Conservation (phyloP, 1,140 invertebrate genomes). For the Cotesia glomerata region DNA sequence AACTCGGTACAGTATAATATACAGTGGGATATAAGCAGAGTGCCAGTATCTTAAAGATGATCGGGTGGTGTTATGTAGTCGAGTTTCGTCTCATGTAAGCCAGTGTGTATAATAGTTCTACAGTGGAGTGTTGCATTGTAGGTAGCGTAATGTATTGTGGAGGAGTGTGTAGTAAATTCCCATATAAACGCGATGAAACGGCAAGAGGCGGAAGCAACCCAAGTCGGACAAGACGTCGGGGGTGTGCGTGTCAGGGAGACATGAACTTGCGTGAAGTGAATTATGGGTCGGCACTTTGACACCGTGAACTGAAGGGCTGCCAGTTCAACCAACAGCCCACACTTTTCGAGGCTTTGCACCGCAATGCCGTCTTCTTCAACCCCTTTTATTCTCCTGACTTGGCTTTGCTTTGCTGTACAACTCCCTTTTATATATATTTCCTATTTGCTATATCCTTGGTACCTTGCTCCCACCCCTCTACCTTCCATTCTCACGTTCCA, state of each 20-base stretch:
- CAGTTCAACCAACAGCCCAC: conserved; percentile 1
- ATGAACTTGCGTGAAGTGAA: conserved; percentile 47
- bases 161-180: too few relatives aligned
- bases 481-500: neutral
- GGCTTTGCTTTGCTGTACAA: too few relatives aligned
- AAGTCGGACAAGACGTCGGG: conserved; percentile 7
- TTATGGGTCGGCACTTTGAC: conserved; percentile 45
- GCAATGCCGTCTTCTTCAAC: conserved; percentile 1
- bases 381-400: neutral
- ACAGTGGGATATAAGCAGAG: too few relatives aligned
- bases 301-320: conserved; percentile 31
- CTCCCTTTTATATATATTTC: too few relatives aligned
- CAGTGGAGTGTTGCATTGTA: too few relatives aligned
- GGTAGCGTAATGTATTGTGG: too few relatives aligned
- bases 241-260: conserved; percentile 42
- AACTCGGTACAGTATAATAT: too few relatives aligned
- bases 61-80: too few relatives aligned
- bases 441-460: too few relatives aligned
- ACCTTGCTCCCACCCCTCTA: neutral
- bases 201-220: conserved; percentile 6
- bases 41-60: too few relatives aligned
- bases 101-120: too few relatives aligned
- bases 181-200: neutral
- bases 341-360: neutral
- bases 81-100: too few relatives aligned